Evolutionary conservation across 2,113 vertebrate genomes (phyloP).

Genomic region (Vombatus ursinus): DNA sequence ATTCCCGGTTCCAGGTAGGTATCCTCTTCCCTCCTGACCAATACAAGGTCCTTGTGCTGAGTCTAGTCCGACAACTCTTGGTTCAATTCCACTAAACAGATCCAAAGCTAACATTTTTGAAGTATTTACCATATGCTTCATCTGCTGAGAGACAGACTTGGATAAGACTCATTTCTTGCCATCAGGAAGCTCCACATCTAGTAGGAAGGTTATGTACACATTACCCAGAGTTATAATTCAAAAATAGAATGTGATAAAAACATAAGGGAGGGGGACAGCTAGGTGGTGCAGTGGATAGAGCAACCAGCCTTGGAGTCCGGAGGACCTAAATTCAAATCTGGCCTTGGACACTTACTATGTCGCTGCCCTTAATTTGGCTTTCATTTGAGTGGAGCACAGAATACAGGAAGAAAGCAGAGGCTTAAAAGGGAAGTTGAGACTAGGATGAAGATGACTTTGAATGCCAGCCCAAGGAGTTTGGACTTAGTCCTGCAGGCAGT

Average conservation of each 20-base stretch:
- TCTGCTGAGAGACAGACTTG: neutral
- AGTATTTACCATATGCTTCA: neutral
- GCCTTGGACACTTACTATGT: neutral
- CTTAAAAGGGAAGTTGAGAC: neutral
- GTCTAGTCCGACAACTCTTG: neutral
- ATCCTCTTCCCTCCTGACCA: neutral
- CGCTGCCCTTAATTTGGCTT: neutral
- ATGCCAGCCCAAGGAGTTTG: neutral
- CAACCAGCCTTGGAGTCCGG: neutral
- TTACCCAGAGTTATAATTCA: too few species aligned
- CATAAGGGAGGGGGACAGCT: neutral
- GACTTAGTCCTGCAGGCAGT: neutral
- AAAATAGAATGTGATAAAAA: neutral
- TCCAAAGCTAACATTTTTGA: neutral
- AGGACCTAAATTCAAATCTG: neutral
- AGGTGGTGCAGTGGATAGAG: neutral
- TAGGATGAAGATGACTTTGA: neutral
- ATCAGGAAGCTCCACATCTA: neutral
- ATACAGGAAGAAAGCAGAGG: neutral
- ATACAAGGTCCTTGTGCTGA: neutral
- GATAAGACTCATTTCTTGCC: neutral
- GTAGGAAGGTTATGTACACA: neutral
- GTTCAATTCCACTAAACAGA: neutral
- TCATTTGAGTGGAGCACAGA: neutral
- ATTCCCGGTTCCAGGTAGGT: neutral